Conservation (phyloP, 2,888 invertebrate genomes). For the Troilus luridus region DNA sequence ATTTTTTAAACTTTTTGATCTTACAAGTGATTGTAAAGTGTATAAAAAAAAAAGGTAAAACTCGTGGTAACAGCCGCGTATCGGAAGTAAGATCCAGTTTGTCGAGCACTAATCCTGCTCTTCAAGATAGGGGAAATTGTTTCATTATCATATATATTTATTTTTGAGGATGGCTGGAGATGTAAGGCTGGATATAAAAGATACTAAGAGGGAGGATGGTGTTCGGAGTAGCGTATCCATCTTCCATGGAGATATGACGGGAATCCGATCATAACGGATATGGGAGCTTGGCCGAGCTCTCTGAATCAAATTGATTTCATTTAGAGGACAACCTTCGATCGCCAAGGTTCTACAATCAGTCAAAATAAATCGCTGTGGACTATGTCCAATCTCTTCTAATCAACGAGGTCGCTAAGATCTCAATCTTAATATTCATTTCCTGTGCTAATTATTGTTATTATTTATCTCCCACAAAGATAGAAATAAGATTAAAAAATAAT, state of each 20-base stretch:
- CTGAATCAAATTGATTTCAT: slow-evolving; percentile 48
- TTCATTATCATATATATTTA: slow-evolving; percentile 39
- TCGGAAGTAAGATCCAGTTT: slow-evolving; percentile 32
- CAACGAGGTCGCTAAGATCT: slow-evolving; percentile 34
- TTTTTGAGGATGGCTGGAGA: background rate
- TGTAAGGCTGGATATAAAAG: slow-evolving; percentile 11
- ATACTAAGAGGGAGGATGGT: background rate
- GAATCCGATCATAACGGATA: slow-evolving; percentile 20
- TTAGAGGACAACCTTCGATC: slow-evolving; percentile 30
- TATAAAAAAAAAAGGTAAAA: background rate
- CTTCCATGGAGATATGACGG: slow-evolving; percentile 28
- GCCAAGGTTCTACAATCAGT: slow-evolving; percentile 38
- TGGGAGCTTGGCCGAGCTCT: background rate
- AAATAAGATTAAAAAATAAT: background rate
- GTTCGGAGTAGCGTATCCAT: slow-evolving; percentile 18
- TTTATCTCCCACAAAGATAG: background rate
- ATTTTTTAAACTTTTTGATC: background rate
- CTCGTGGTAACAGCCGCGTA: background rate
- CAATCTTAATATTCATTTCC: background rate
- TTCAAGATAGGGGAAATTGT: background rate
- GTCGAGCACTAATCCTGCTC: background rate
- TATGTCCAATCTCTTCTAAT: slow-evolving; percentile 35
- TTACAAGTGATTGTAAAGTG: background rate
- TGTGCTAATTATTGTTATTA: background rate
- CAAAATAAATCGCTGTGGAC: slow-evolving; percentile 42